Conservation (phyloP, 2,888 invertebrate genomes). For the Hypomecis atomaria region DNA sequence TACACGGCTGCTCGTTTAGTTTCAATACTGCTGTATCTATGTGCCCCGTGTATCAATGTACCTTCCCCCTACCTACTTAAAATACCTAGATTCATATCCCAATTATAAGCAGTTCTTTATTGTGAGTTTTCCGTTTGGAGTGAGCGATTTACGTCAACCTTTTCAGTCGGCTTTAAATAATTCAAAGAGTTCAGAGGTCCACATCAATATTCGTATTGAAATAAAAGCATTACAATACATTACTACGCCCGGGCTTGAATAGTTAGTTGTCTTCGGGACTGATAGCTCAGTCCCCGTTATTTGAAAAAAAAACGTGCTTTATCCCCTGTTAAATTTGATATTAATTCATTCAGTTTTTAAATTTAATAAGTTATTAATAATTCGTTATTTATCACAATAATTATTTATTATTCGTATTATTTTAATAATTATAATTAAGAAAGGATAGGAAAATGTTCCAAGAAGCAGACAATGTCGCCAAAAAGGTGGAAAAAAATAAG, state of each 20-base stretch:
- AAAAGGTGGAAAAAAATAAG: conserved; percentile 65
- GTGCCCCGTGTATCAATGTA: no score
- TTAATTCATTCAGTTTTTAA: neutral
- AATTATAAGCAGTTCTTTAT: no score
- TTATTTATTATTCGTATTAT: neutral
- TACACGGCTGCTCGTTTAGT: no score
- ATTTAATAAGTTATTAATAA: neutral
- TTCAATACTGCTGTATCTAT: no score
- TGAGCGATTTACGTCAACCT: conserved; percentile 49
- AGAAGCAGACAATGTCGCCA: conserved; percentile 58
- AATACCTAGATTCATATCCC: no score
- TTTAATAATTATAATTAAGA: neutral
- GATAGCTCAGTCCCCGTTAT: neutral
- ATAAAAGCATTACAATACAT: conserved; percentile 43
- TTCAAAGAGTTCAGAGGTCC: conserved; percentile 73
- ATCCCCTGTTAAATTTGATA: neutral
- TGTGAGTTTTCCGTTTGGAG: neutral
- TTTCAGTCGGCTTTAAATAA: conserved; percentile 65
- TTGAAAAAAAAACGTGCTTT: neutral
- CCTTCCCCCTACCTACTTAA: no score
- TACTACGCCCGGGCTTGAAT: conserved; percentile 10
- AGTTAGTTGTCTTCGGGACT: neutral
- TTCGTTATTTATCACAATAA: neutral
- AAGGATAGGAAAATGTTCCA: conserved; percentile 30
- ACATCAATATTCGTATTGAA: conserved; percentile 63